A percentile compares a stretch with the other conserved stretches of the same genome.
Conservation (phyloP, 2,113 vertebrate genomes). For the Thomomys bottae region DNA sequence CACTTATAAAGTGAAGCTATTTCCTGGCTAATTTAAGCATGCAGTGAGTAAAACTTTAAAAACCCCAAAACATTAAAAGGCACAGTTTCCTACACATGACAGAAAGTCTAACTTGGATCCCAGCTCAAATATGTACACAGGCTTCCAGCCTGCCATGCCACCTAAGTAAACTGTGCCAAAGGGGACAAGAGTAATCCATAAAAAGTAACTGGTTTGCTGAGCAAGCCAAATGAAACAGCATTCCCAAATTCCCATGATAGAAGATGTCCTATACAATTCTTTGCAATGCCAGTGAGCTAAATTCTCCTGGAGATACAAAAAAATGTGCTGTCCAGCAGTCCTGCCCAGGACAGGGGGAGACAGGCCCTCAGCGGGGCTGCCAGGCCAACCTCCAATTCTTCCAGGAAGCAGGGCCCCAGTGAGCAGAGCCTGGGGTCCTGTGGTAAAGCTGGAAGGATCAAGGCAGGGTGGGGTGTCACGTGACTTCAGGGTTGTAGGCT, state of each 20-base stretch:
- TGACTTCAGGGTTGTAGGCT: not conserved
- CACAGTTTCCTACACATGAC: no score
- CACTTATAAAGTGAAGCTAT: not conserved
- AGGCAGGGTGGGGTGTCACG: fast-evolving
- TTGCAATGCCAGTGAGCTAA: not conserved
- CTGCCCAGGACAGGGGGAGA: not conserved
- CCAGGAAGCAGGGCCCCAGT: not conserved
- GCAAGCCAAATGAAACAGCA: not conserved
- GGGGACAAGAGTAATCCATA: not conserved
- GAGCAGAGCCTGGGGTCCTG: not conserved
- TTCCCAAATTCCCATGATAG: not conserved
- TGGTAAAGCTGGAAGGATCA: not conserved
- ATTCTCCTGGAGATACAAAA: not conserved
- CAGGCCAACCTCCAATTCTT: not conserved
- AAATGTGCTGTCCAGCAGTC: not conserved
- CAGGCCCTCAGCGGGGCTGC: not conserved
- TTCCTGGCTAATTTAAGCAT: not conserved
- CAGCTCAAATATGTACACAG: not conserved
- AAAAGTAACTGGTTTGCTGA: not conserved
- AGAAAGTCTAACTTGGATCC: not conserved
- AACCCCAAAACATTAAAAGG: not conserved
- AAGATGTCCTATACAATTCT: not conserved
- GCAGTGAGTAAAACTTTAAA: not conserved
- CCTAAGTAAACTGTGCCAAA: not conserved
- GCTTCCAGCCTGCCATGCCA: fast-evolving